Evolutionary conservation across 2,888 invertebrate species (phyloP).

Genomic region (Anticlea derivata): DNA sequence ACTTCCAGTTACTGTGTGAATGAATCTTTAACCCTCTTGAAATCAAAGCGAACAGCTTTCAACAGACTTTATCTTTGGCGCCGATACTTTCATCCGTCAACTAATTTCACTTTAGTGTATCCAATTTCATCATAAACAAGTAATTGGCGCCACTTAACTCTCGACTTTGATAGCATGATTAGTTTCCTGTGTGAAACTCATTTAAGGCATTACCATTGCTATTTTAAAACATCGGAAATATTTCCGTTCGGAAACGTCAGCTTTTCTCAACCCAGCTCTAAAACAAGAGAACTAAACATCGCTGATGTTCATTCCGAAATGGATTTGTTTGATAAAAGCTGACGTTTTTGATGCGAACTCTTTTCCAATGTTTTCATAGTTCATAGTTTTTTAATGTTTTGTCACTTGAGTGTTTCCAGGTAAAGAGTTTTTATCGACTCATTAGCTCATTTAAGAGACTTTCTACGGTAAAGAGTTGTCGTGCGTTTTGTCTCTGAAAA

Average conservation of each 20-base stretch:
- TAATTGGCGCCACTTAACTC: no score
- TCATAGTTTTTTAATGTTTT: no score
- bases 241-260: no score
- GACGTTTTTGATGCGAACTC: no score
- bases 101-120: background rate
- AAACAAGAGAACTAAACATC: no score
- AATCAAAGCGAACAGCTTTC: constrained; percentile 22
- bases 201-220: constrained; percentile 76
- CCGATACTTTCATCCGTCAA: background rate
- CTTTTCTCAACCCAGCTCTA: no score
- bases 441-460: constrained; percentile 25
- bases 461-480: constrained; percentile 37
- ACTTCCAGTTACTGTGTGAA: constrained; percentile 36
- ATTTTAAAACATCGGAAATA: no score
- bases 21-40: constrained; percentile 25
- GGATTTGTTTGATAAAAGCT: no score
- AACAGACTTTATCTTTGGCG: background rate
- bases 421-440: constrained; percentile 21
- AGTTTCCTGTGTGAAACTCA: constrained; percentile 40
- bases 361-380: constrained; percentile 27
- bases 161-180: no score
- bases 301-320: no score
- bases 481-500: constrained; percentile 40
- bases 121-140: no score
- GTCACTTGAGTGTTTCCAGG: no score